phyloP scores from a whole-genome alignment of 2,113 vertebrate species.

The Numenius arquata region DNA sequence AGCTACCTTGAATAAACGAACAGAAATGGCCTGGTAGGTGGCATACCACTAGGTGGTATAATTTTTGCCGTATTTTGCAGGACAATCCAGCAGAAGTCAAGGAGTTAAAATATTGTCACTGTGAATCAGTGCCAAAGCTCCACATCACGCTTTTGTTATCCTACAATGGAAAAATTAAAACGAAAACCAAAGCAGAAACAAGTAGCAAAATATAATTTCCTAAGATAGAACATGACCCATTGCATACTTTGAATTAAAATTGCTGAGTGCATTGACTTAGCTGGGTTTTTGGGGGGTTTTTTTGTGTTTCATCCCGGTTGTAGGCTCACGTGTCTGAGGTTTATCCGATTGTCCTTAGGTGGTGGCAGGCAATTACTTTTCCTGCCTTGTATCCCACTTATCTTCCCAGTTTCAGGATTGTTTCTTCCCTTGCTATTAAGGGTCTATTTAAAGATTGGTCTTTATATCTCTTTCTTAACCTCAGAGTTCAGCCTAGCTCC shows the following conservation, averaged over 20 bases:
- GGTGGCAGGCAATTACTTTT: neutral
- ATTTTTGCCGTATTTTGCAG: neutral
- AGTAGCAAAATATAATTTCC: neutral
- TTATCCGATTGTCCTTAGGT: neutral
- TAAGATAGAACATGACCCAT: fast-evolving
- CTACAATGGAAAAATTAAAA: neutral
- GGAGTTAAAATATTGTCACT: neutral
- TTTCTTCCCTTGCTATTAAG: neutral
- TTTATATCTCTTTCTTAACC: neutral
- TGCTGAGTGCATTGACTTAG: neutral
- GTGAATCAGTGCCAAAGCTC: neutral
- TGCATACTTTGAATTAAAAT: neutral
- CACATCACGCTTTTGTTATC: neutral
- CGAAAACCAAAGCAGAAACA: neutral
- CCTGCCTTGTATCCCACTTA: neutral
- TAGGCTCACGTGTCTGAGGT: neutral
- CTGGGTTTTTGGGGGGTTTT: neutral
- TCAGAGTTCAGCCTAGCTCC: neutral
- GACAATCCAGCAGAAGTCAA: neutral
- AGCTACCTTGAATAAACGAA: neutral
- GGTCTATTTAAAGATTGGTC: neutral
- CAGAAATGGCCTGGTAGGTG: neutral
- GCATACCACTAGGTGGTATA: neutral
- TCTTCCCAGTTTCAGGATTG: neutral
- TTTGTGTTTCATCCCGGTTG: neutral